These are phyloP conservation scores for Esox masquinongy DNA, from an alignment of 2,797 vertebrate genomes.

Conservation along the genomic window DNA sequence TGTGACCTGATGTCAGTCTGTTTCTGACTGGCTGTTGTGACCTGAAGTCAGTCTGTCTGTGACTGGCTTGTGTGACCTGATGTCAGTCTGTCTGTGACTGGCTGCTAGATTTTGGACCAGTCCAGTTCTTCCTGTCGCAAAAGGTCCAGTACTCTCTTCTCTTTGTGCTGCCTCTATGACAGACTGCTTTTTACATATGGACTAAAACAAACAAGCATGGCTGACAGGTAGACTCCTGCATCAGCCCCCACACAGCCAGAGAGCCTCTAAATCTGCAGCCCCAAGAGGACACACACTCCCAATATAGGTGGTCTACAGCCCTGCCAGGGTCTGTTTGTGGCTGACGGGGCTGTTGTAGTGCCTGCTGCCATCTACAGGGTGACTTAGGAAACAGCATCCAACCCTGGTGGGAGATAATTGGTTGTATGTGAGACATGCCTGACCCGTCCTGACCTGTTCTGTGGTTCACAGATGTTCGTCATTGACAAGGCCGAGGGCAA, in stretches of 20 bases:
- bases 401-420: background rate
- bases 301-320: conserved; percentile 4
- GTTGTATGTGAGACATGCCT: background rate
- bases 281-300: conserved; percentile 11
- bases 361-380: conserved; percentile 61
- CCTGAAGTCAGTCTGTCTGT: conserved; percentile 1
- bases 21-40: conserved; percentile 4
- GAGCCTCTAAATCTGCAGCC: background rate
- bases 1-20: background rate
- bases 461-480: conserved; percentile 87
- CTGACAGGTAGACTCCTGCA: conserved; percentile 37
- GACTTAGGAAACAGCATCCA: conserved; percentile 1
- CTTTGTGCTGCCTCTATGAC: conserved; percentile 36
- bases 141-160: conserved; percentile 26
- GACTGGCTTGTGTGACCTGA: background rate
- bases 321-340: background rate
- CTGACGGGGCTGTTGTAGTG: conserved; percentile 20
- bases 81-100: too few relatives aligned
- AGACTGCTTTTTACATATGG: conserved; percentile 39
- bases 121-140: conserved; percentile 14
- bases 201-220: conserved; percentile 41
- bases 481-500: conserved; percentile 88
- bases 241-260: conserved; percentile 12
- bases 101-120: background rate
- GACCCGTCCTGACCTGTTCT: conserved; percentile 4